These are phyloP conservation scores for Sphenopsis melanotis DNA, from an alignment of 2,797 vertebrate species.

Conservation along the genomic window DNA sequence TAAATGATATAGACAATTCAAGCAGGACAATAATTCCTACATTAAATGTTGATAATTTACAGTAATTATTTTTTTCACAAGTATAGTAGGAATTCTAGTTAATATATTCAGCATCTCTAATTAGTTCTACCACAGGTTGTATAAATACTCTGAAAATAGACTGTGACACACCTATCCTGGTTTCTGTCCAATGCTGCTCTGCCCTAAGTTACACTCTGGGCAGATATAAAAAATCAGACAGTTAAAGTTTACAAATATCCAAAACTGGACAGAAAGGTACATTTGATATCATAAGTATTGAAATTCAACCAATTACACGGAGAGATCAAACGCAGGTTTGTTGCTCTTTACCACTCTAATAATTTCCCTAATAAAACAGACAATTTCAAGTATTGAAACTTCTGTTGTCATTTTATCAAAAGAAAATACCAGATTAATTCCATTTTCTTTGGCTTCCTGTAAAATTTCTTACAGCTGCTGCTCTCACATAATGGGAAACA, in stretches of 20 bases:
- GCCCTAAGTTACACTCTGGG: not conserved
- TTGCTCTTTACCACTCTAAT: not conserved
- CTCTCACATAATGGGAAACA: not conserved
- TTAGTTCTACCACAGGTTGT: not conserved
- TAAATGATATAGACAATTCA: not conserved
- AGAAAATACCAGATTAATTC: not conserved
- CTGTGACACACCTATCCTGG: not conserved
- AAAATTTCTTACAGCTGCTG: not conserved
- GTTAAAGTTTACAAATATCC: not conserved
- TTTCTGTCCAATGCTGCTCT: not conserved
- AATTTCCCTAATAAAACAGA: not conserved
- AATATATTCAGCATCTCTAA: not conserved
- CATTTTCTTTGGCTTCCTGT: not conserved
- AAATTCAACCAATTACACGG: not conserved
- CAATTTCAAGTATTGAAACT: not conserved
- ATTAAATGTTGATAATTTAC: not conserved
- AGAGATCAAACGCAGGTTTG: not conserved
- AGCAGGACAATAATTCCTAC: not conserved
- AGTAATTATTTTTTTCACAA: not conserved
- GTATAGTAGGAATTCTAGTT: not conserved
- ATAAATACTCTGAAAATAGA: not conserved
- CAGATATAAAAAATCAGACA: not conserved
- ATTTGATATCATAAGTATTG: not conserved
- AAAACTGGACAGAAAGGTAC: not conserved
- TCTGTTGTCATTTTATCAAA: not conserved